Conservation (phyloP, 23 tunicate genomes). For the Clavelina lepadiformis region DNA sequence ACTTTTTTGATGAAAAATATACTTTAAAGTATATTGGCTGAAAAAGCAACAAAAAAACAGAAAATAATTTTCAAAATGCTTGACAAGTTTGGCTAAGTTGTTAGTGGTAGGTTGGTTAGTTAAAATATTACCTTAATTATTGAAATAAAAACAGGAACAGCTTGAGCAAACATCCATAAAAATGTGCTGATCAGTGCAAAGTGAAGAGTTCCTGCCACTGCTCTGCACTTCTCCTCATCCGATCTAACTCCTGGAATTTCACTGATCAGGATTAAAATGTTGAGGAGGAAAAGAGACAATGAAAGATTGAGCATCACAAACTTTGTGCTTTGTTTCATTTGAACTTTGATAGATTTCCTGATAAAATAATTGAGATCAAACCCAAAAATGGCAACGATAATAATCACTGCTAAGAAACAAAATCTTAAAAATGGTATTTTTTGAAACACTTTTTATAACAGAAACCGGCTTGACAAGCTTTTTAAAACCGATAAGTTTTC, state of each 20-base stretch:
- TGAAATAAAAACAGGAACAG: not conserved
- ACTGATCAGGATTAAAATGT: slow-evolving; percentile 8
- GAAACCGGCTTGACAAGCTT: no score
- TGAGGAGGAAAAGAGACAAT: slow-evolving; percentile 5
- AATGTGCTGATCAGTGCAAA: slow-evolving; percentile 4
- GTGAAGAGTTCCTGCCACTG: slow-evolving; percentile 10
- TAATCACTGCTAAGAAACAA: not conserved
- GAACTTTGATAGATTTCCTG: slow-evolving; percentile 4
- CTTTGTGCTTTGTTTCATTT: not conserved
- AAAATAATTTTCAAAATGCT: no score
- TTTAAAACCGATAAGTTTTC: no score
- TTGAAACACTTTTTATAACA: no score
- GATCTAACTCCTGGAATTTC: not conserved
- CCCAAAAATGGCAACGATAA: not conserved
- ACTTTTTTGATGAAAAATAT: not conserved
- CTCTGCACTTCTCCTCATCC: slow-evolving; percentile 5
- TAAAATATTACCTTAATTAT: slow-evolving; percentile 19
- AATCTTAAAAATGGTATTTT: no score
- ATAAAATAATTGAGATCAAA: not conserved
- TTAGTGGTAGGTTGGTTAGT: no score
- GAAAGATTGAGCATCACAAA: slow-evolving; percentile 19
- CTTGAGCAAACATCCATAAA: slow-evolving; percentile 19
- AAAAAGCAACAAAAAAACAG: no score
- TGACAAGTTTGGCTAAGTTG: no score
- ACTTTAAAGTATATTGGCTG: slow-evolving; percentile 36